These are phyloP conservation scores for Holacanthella duospinosa DNA, from an alignment of 2,888 invertebrate genomes.

Conservation along the genomic window DNA sequence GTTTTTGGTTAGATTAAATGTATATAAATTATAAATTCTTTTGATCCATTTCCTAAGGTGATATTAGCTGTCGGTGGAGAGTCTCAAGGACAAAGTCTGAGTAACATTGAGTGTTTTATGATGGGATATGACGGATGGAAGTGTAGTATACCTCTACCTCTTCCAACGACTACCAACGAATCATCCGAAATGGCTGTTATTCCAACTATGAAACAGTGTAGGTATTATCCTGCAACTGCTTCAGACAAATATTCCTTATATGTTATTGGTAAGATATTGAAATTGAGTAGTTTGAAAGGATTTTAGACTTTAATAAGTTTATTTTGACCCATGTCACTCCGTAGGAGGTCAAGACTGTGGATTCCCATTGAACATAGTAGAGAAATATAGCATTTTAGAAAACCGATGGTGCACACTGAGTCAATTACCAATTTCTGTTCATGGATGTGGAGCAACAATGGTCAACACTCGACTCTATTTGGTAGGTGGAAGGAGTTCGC, in stretches of 20 bases:
- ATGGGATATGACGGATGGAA: constrained; percentile 40
- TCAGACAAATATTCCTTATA: constrained; percentile 38
- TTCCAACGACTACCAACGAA: constrained; percentile 22
- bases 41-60: constrained; percentile 31
- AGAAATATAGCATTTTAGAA: constrained; percentile 38
- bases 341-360: constrained; percentile 39
- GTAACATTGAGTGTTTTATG: constrained; percentile 40
- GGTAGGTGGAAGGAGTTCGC: constrained; percentile 38
- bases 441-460: constrained; percentile 39
- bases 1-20: neutral
- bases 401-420: constrained; percentile 39
- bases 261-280: constrained; percentile 37
- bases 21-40: neutral
- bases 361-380: constrained; percentile 38
- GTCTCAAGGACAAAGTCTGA: constrained; percentile 39
- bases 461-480: constrained; percentile 38
- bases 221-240: constrained; percentile 39
- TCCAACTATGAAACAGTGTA: constrained; percentile 39
- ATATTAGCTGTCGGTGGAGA: constrained; percentile 40
- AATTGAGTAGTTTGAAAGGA: neutral
- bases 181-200: constrained; percentile 37
- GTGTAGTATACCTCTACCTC: constrained; percentile 38
- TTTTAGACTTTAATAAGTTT: constrained; percentile 4
- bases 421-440: constrained; percentile 38
- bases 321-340: too few relatives aligned